phyloP scores from a whole-genome alignment of 2,113 vertebrate genomes.

The Mionectes macconnelli region DNA sequence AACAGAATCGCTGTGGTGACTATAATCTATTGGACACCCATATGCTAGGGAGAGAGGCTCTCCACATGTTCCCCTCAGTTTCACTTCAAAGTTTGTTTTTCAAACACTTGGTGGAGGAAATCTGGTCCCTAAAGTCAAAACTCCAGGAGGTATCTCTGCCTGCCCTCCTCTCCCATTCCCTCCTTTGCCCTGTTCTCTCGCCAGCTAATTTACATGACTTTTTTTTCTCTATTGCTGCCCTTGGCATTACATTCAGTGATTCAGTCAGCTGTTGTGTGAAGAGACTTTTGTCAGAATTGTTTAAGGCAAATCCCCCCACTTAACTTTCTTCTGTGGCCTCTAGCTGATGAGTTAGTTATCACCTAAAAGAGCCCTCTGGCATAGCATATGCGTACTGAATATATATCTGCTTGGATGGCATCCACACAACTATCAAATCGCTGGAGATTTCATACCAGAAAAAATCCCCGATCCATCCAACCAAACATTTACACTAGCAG shows the following conservation, averaged over 20 bases:
- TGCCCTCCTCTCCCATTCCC: constrained; percentile 4
- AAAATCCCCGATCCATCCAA: background rate
- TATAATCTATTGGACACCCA: background rate
- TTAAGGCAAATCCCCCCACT: constrained; percentile 55
- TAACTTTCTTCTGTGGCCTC: constrained; percentile 19
- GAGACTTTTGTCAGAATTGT: constrained; percentile 34
- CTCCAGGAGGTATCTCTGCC: constrained; percentile 24
- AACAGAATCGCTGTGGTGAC: background rate
- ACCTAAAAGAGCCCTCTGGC: constrained; percentile 52
- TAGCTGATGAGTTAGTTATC: constrained; percentile 55
- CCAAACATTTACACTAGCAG: background rate
- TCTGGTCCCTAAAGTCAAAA: background rate
- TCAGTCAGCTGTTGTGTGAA: constrained; percentile 35
- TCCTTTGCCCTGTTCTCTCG: constrained; percentile 26
- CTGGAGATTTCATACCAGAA: background rate
- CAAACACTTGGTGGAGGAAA: background rate
- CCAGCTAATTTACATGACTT: constrained; percentile 54
- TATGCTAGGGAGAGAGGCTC: background rate
- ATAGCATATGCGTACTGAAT: background rate
- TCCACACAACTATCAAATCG: constrained; percentile 10
- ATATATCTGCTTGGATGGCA: constrained; percentile 12
- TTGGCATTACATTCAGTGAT: constrained; percentile 31
- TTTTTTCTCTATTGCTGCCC: background rate
- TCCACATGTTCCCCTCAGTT: background rate
- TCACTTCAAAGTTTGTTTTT: background rate